Conservation (phyloP, 2,888 invertebrate genomes). For the Heliothis peltigera region DNA sequence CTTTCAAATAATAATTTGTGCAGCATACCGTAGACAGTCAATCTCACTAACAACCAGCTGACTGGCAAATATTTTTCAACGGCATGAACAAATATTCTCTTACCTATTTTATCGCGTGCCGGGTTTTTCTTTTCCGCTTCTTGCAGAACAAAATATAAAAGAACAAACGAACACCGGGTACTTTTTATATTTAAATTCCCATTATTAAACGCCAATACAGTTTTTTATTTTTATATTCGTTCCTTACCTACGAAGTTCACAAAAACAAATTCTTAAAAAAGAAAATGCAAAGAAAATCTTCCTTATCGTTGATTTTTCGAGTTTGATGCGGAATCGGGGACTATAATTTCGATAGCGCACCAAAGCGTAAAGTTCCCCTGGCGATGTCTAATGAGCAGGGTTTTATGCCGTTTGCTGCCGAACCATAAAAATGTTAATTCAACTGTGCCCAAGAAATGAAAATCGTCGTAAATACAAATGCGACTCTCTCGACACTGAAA, state of each 20-base stretch:
- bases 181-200: constrained; percentile 1
- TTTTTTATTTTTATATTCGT: constrained; percentile 11
- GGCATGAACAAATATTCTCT: neutral
- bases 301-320: constrained; percentile 49
- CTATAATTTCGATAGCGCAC: constrained; percentile 70
- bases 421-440: constrained; percentile 84
- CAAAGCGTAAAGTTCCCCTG: constrained; percentile 65
- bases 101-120: neutral
- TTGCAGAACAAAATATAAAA: neutral
- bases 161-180: neutral
- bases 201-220: constrained; percentile 14
- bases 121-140: neutral
- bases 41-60: neutral
- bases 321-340: constrained; percentile 63
- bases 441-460: constrained; percentile 70
- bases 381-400: constrained; percentile 74
- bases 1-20: neutral
- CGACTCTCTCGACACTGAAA: constrained; percentile 48
- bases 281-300: constrained; percentile 28
- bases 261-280: constrained; percentile 33
- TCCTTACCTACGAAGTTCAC: constrained; percentile 23
- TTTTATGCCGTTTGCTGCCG: constrained; percentile 74
- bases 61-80: neutral
- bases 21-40: neutral
- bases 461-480: constrained; percentile 75